phyloP scores from a whole-genome alignment of 2,797 vertebrate species.

The Lacerta viridis region DNA sequence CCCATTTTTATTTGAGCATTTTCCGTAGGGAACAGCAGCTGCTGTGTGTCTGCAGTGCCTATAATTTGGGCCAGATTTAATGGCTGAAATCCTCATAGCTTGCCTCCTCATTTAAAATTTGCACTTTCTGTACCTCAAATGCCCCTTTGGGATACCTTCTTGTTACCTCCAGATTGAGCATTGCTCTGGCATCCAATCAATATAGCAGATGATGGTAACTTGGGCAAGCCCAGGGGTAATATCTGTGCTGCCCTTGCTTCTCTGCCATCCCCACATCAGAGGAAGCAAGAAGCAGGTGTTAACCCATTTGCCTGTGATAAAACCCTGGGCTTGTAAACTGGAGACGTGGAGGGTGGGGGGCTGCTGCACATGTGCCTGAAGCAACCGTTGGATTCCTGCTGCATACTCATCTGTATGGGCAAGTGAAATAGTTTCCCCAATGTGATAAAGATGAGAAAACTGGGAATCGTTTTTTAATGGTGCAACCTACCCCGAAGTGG shows the following conservation, averaged over 20 bases:
- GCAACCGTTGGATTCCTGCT: conserved; percentile 51
- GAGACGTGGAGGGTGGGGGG: conserved; percentile 41
- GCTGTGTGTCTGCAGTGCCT: conserved; percentile 61
- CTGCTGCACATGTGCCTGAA: conserved; percentile 53
- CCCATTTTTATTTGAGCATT: conserved; percentile 49
- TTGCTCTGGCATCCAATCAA: conserved; percentile 16
- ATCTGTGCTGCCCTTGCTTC: conserved; percentile 41
- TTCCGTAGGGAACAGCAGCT: conserved; percentile 34
- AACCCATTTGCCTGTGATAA: conserved; percentile 20
- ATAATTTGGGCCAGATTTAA: conserved; percentile 50
- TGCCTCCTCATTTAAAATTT: conserved; percentile 49
- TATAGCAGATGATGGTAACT: conserved; percentile 31
- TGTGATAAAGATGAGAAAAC: neutral
- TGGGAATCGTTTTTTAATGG: neutral
- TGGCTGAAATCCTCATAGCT: conserved; percentile 49
- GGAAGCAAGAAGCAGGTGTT: conserved; percentile 39
- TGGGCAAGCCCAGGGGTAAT: conserved; percentile 49
- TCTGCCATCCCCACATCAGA: conserved; percentile 48
- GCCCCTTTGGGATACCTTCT: conserved; percentile 44
- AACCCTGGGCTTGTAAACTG: conserved; percentile 57
- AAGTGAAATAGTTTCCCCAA: neutral
- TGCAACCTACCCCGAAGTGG: too few species aligned
- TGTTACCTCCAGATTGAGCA: conserved; percentile 52
- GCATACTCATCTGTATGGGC: conserved; percentile 33
- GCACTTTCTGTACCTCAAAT: conserved; percentile 57